These are phyloP conservation scores for Thamnophis sirtalis DNA, from an alignment of 2,113 vertebrate species.

Conservation along the genomic window DNA sequence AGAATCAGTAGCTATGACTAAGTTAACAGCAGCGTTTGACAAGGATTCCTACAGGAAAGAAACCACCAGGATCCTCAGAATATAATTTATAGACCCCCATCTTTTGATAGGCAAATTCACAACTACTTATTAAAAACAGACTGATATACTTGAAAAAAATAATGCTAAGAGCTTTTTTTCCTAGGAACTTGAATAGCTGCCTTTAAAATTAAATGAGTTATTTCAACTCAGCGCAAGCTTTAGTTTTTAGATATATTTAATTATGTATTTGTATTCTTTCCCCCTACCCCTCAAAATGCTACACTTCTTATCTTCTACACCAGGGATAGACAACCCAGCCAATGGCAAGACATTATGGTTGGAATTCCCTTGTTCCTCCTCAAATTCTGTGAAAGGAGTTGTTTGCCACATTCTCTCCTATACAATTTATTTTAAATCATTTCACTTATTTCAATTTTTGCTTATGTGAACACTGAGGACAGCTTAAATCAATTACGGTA, in stretches of 20 bases:
- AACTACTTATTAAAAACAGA: constrained; percentile 39
- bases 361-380: neutral
- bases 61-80: constrained; percentile 45
- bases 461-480: neutral
- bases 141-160: neutral
- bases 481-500: neutral
- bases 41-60: constrained; percentile 44
- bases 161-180: neutral
- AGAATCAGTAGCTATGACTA: constrained; percentile 60
- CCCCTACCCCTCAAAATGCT: neutral
- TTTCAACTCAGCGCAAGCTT: neutral
- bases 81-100: constrained; percentile 40
- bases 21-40: constrained; percentile 57
- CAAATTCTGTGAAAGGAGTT: neutral
- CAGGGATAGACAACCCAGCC: neutral
- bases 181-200: neutral
- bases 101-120: constrained; percentile 27
- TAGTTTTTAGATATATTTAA: neutral
- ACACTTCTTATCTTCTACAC: neutral
- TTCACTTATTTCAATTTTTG: neutral
- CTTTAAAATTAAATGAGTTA: neutral
- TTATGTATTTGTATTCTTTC: neutral
- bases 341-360: neutral
- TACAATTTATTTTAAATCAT: neutral
- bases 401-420: neutral